Evolutionary conservation across 2,113 vertebrate genomes (phyloP).

Genomic region (Leptodactylus fuscus): DNA sequence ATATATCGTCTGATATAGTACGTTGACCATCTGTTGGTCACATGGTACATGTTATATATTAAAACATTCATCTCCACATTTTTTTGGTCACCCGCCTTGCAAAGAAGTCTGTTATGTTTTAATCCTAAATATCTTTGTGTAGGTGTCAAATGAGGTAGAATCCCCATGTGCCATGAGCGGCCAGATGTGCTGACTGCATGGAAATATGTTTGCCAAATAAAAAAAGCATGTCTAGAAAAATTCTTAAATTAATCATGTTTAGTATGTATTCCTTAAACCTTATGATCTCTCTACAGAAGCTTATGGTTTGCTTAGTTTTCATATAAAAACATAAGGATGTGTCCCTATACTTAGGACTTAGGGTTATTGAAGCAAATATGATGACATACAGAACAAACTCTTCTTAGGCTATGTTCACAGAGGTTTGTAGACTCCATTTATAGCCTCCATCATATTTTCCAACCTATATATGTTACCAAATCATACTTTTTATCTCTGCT

Average conservation of each 20-base stretch:
- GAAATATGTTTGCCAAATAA: constrained; percentile 24
- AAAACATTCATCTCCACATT: neutral
- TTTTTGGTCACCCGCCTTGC: neutral
- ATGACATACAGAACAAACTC: no score
- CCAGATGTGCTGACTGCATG: constrained; percentile 44
- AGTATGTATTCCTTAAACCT: neutral
- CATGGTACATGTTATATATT: neutral
- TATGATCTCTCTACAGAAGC: neutral
- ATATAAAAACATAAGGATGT: no score
- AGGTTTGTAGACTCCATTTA: no score
- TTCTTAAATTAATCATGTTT: constrained; percentile 12
- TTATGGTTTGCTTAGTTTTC: neutral
- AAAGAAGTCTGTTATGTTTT: constrained; percentile 25
- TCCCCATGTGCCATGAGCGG: constrained; percentile 13
- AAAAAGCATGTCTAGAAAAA: constrained; percentile 33
- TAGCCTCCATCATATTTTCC: no score
- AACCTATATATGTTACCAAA: no score
- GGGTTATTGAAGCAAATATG: no score
- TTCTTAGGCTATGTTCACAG: no score
- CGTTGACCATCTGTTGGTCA: constrained; percentile 24
- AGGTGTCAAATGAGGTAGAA: constrained; percentile 50
- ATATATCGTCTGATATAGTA: constrained; percentile 2
- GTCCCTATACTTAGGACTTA: no score
- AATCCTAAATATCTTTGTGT: constrained; percentile 29
- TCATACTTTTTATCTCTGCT: no score